phyloP scores from a whole-genome alignment of 2,797 vertebrate genomes.

The Syngnathus acus region DNA sequence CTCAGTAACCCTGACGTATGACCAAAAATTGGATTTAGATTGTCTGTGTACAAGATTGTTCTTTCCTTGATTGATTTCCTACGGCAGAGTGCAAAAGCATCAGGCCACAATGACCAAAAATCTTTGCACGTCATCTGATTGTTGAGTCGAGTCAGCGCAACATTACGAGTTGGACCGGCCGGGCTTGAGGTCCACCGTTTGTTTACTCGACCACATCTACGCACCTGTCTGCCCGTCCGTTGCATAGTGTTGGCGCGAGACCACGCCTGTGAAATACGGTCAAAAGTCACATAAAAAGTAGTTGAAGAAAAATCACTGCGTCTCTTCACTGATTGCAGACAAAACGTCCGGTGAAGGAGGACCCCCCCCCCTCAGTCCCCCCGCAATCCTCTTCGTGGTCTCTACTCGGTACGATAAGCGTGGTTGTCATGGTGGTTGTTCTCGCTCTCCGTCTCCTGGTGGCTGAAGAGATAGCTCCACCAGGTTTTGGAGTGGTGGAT shows the following conservation, averaged over 20 bases:
- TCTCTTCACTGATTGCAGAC: not conserved
- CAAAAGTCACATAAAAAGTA: constrained; percentile 26
- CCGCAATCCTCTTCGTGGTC: not conserved
- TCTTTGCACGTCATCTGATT: not conserved
- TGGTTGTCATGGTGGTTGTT: constrained; percentile 55
- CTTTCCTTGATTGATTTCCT: constrained; percentile 28
- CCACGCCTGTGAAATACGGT: not conserved
- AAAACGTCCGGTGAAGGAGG: not conserved
- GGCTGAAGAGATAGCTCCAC: constrained; percentile 74
- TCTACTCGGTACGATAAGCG: constrained; percentile 60
- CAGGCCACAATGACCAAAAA: not conserved
- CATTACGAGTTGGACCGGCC: not conserved
- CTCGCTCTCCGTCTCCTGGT: constrained; percentile 69
- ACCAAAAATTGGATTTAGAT: constrained; percentile 49
- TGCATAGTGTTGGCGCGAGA: constrained; percentile 40
- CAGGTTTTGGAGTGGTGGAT: constrained; percentile 70
- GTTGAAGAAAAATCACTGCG: constrained; percentile 19
- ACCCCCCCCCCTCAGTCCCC: too few species aligned
- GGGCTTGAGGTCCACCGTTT: not conserved
- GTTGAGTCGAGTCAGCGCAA: not conserved
- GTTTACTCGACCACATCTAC: too few species aligned
- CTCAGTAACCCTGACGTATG: constrained; percentile 49
- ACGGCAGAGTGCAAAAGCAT: not conserved
- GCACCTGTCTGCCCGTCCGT: constrained; percentile 13
- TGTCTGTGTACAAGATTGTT: constrained; percentile 66